Percentiles rank a stretch among this genome's conserved stretches.
Evolutionary conservation across 2,113 vertebrate genomes (phyloP).

Genomic region (Crocuta crocuta): DNA sequence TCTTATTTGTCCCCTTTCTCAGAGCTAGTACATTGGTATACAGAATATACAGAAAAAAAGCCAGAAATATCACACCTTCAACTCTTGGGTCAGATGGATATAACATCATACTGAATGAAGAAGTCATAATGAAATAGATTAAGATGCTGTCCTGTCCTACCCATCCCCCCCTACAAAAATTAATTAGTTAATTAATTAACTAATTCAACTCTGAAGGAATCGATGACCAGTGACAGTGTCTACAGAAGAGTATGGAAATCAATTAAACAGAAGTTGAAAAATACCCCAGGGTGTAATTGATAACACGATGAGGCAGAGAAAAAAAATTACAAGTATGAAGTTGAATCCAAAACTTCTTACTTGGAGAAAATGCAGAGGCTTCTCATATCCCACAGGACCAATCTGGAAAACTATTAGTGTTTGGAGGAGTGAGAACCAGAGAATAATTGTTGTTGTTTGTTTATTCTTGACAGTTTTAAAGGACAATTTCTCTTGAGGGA

Average conservation of each 20-base stretch:
- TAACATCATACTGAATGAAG: background rate
- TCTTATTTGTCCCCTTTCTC: background rate
- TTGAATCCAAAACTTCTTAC: slow-evolving; percentile 50
- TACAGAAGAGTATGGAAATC: background rate
- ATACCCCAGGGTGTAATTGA: slow-evolving; percentile 32
- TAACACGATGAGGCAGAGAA: background rate
- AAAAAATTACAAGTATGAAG: slow-evolving; percentile 54
- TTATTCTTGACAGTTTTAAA: slow-evolving; percentile 75
- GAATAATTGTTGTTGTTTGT: slow-evolving; percentile 64
- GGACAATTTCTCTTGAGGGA: slow-evolving; percentile 54
- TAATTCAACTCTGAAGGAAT: slow-evolving; percentile 31
- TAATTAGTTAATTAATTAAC: too few relatives aligned
- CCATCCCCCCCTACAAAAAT: background rate
- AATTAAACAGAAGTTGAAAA: slow-evolving; percentile 43
- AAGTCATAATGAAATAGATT: background rate
- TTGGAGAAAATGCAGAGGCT: slow-evolving; percentile 20
- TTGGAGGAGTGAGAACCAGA: slow-evolving; percentile 4
- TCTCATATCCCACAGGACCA: slow-evolving; percentile 6
- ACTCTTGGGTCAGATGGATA: background rate
- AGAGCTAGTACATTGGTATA: background rate
- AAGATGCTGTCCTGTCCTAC: background rate
- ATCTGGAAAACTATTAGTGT: slow-evolving; percentile 14
- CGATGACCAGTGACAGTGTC: background rate
- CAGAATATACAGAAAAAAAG: background rate
- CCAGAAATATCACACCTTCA: background rate